Conservation (phyloP, 1,140 invertebrate species). For the Prorops nasuta region DNA sequence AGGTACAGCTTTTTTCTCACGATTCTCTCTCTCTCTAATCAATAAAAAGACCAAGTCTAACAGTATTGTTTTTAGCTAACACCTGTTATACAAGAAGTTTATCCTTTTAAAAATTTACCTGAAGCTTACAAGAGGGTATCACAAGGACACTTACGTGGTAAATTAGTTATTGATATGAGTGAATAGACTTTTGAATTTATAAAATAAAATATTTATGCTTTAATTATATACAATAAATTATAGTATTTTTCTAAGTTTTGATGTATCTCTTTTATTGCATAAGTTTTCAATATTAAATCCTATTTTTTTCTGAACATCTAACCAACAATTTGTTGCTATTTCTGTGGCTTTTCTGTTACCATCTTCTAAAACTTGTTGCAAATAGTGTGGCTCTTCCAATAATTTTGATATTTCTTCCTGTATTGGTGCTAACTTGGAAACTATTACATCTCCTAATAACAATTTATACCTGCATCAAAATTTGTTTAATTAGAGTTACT, state of each 20-base stretch:
- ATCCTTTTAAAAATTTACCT: slow-evolving; percentile 67
- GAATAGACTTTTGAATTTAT: no score
- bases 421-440: slow-evolving; percentile 74
- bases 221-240: slow-evolving; percentile 17
- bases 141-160: slow-evolving; percentile 73
- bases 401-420: slow-evolving; percentile 62
- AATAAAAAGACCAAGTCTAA: no score
- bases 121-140: slow-evolving; percentile 68
- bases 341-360: slow-evolving; percentile 69
- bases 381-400: slow-evolving; percentile 63
- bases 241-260: background rate
- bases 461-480: slow-evolving; percentile 76
- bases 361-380: slow-evolving; percentile 67
- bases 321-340: slow-evolving; percentile 69
- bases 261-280: slow-evolving; percentile 3
- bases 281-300: slow-evolving; percentile 52
- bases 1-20: slow-evolving; percentile 59
- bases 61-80: slow-evolving; percentile 55
- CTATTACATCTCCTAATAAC: slow-evolving; percentile 71
- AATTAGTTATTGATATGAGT: slow-evolving; percentile 66
- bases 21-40: no score
- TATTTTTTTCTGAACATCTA: slow-evolving; percentile 67
- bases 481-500: no score
- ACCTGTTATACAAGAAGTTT: slow-evolving; percentile 71
- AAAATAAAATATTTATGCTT: slow-evolving; percentile 7